phyloP scores from a whole-genome alignment of 2,888 invertebrate species.

The Eupithecia dodoneata region DNA sequence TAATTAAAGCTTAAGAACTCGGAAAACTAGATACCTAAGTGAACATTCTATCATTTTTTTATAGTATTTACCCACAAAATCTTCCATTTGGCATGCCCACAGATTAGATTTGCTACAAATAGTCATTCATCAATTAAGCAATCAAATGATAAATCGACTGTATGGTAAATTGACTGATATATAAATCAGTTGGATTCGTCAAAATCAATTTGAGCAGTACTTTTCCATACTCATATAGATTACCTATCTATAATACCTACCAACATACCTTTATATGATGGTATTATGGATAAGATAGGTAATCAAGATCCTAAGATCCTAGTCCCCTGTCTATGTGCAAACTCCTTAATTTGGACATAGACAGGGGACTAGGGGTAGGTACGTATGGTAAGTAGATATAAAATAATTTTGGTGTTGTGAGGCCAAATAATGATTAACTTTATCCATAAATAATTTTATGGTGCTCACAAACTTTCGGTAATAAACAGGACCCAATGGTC shows the following conservation, averaged over 20 bases:
- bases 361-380: background rate
- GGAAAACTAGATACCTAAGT: no score
- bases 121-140: background rate
- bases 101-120: background rate
- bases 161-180: background rate
- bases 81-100: background rate
- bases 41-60: no score
- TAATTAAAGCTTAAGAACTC: no score
- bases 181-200: background rate
- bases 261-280: no score
- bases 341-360: background rate
- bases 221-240: background rate
- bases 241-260: no score
- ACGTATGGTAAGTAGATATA: background rate
- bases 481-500: constrained; percentile 26
- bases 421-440: constrained; percentile 21
- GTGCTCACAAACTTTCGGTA: constrained; percentile 18
- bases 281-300: no score
- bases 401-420: background rate
- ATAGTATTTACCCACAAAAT: no score
- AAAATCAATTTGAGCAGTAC: background rate
- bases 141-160: constrained; percentile 4
- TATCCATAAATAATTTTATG: constrained; percentile 25
- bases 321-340: no score
- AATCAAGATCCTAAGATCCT: no score